Percentiles rank a stretch among this genome's conserved stretches.
Evolutionary conservation across 1,140 invertebrate genomes (phyloP).

Genomic region (Polypedilum pembai): DNA sequence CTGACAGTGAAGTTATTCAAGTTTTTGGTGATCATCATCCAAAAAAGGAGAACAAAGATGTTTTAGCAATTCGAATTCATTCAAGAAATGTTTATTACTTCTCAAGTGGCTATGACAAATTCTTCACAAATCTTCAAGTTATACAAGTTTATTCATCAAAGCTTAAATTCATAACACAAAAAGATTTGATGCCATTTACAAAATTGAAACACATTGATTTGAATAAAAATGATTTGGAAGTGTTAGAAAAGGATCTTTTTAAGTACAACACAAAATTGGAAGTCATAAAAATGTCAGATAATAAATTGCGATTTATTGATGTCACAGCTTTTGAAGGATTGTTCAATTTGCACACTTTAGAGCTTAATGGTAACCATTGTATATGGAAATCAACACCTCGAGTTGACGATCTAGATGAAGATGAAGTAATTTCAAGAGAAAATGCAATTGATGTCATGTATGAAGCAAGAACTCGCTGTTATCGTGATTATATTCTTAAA

Average conservation of each 20-base stretch:
- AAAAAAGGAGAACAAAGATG: background rate
- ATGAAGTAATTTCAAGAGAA: background rate
- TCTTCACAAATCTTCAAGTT: background rate
- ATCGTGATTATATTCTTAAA: background rate
- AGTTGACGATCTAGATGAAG: background rate
- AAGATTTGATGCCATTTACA: background rate
- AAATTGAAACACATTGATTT: background rate
- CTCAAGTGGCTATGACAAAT: background rate
- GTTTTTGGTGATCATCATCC: background rate
- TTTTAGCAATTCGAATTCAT: constrained; percentile 8
- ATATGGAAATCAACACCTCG: background rate
- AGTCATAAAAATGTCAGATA: background rate
- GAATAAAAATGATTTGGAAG: background rate
- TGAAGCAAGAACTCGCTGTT: background rate
- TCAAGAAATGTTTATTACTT: background rate
- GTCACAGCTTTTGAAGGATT: background rate
- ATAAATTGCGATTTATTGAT: background rate
- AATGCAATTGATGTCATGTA: background rate
- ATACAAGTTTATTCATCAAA: background rate
- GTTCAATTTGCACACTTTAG: background rate
- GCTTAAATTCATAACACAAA: background rate
- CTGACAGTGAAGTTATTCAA: background rate
- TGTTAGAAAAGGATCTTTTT: constrained; percentile 2
- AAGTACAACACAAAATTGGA: background rate
- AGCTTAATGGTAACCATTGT: background rate